Base-by-base conservation (phyloP, 2,797 vertebrate genomes). In the Antrozous pallidus region DNA sequence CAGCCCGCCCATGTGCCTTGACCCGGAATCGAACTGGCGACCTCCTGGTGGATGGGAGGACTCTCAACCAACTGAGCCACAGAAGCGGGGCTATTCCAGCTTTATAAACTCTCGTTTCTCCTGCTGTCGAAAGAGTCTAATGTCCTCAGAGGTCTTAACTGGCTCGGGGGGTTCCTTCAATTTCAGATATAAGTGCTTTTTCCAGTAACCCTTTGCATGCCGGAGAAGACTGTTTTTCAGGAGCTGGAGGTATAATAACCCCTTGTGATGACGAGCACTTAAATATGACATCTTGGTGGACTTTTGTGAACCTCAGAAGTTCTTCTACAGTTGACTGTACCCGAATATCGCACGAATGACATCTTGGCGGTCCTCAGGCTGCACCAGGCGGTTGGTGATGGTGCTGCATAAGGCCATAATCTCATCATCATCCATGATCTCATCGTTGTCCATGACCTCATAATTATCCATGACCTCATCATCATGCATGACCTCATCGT, bases 191-290 rank as follows among this genome's bases (percentile, higher is more conserved):
- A 92, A 58, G 33, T 97, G 95, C 8, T 88, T 93, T 1, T 74
- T 97, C 99, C 99, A 99, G 16, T 99, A 97, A 92, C 98, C 97
- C 91, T 99, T 97, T 0, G 98, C 98, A 47, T 81, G 98, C 85
- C 98, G 98, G 67, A 99, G 97, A 61, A 99, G 98, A 65, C 98
- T 99, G 98, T 54, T 99, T 99, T 79, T 99, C 99, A n/a, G 98
- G 98, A 95, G 97, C 97, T 1, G 98, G 98, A 14, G 98, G 96
- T 94, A 99, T 97, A 5, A 80, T 16, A 31, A 99, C 81, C 1
- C 98, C 98, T 92, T 99, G 98, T 0, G 84, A 84, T 16, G 98
- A 98, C 95, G 99, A 97, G 65, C 99, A 99, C 87, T 98, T 99
- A 80, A 99, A 99, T 86, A 99, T 99, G 16, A 98, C 79, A 8